Evolutionary conservation across 1,140 invertebrate species (phyloP), one percentile per base, ranked within the genome.

Genomic region (Drosophila kurseongensis): DNA sequence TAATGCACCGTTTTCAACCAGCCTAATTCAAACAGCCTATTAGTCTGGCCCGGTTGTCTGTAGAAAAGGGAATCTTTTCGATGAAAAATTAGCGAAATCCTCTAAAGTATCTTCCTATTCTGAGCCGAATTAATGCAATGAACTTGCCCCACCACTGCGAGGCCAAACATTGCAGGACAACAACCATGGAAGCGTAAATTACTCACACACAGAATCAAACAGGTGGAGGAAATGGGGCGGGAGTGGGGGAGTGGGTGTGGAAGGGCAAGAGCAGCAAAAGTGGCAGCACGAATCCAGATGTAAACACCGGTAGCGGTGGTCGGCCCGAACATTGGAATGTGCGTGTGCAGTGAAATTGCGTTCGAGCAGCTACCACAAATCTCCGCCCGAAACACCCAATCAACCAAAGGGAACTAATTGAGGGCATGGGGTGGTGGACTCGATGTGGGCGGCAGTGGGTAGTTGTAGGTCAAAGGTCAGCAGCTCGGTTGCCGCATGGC

Each of bases 261-360:
- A 12, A 10, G 45, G 32, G 50, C 13, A 67, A 59, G 27, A 5
- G 5, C 55, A 29, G 45, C 44, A 50, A 51, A 9, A n/a, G 32
- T n/a, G 41, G 27, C 38, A 47, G 50, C 35, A 7, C 36, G 18
- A 38, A 44, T 56, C 23, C 42, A 45, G 8, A 29, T 23, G n/a
- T 44, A 23, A 59, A 38, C 10, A 32, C 56, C 55, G 50, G 38
- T 47, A 55, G 52, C 61, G 29, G 32, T 14, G 16, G 12, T 42
- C 6, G 18, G 12, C 40, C 77, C 16, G 78, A 75, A 82, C 78
- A 86, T 88, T 71, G 66, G 78, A 86, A 88, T 75, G 62, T 86
- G 78, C 75, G 82, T 78, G 60, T 78, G 75, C 60, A 63, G n/a
- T 45, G 51, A 80, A 80, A 83, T 85, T 80, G 74, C 60, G 61